These are phyloP conservation scores for Probosciger aterrimus DNA, from an alignment of 2,113 vertebrate species.

Conservation along the genomic window DNA sequence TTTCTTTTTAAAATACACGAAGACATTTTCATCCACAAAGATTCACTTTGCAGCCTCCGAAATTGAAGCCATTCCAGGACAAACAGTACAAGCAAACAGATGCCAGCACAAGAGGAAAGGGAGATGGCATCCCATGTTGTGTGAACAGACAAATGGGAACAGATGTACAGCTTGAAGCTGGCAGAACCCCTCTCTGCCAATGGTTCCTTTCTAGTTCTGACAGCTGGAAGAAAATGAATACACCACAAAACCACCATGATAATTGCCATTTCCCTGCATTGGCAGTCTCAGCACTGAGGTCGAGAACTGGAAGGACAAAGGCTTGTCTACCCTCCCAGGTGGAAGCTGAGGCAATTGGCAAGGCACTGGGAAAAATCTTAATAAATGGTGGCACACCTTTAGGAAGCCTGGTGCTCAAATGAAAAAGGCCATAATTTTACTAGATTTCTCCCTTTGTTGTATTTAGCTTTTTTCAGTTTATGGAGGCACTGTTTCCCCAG, in stretches of 20 bases:
- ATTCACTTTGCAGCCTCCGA: neutral
- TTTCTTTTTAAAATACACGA: neutral
- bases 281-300: neutral
- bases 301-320: neutral
- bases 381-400: neutral
- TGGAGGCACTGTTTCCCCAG: neutral
- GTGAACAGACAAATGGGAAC: slow-evolving; percentile 32
- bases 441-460: neutral
- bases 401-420: neutral
- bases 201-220: slow-evolving; percentile 17
- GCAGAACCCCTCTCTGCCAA: slow-evolving; percentile 5
- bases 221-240: slow-evolving; percentile 51
- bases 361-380: neutral
- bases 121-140: neutral
- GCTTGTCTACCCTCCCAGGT: neutral
- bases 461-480: neutral
- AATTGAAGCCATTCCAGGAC: neutral
- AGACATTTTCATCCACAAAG: neutral
- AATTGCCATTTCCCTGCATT: neutral
- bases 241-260: slow-evolving; percentile 33
- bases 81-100: neutral
- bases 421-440: neutral
- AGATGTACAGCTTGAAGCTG: slow-evolving; percentile 35
- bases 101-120: neutral
- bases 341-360: neutral